These are phyloP conservation scores for Loris lydekkerianus DNA, from an alignment of 2,797 vertebrate species.

Conservation along the genomic window DNA sequence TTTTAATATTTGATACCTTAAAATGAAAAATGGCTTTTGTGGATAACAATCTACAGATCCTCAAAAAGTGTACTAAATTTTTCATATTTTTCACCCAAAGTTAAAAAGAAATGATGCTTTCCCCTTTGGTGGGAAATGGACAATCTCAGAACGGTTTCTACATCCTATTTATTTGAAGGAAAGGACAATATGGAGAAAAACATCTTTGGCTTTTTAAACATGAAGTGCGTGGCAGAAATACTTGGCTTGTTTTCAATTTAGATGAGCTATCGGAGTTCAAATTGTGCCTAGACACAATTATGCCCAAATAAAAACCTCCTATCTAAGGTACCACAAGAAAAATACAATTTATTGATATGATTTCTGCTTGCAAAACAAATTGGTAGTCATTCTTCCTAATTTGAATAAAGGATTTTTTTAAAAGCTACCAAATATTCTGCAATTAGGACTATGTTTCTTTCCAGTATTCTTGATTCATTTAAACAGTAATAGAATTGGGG, in stretches of 20 bases:
- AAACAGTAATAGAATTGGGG: not conserved
- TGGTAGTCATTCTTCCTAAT: not conserved
- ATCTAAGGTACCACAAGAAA: not conserved
- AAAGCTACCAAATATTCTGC: not conserved
- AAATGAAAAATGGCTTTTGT: not conserved
- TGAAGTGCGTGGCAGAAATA: not conserved
- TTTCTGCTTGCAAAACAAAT: not conserved
- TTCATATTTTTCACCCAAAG: not conserved
- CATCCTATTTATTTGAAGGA: not conserved
- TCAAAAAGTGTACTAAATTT: not conserved
- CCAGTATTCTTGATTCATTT: not conserved
- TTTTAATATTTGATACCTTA: slow-evolving; percentile 13
- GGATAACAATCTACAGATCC: not conserved
- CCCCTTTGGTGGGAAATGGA: not conserved
- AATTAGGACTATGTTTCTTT: not conserved
- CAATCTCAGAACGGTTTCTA: not conserved
- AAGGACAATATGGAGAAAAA: not conserved
- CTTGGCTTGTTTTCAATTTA: not conserved
- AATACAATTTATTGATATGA: not conserved
- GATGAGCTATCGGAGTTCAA: not conserved
- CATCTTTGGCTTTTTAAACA: not conserved
- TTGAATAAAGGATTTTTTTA: not conserved
- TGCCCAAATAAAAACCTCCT: not conserved
- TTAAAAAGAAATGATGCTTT: not conserved
- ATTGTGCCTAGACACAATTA: not conserved